Evolutionary conservation across 2,888 invertebrate genomes (phyloP).

Genomic region (Leptodirus hochenwartii): DNA sequence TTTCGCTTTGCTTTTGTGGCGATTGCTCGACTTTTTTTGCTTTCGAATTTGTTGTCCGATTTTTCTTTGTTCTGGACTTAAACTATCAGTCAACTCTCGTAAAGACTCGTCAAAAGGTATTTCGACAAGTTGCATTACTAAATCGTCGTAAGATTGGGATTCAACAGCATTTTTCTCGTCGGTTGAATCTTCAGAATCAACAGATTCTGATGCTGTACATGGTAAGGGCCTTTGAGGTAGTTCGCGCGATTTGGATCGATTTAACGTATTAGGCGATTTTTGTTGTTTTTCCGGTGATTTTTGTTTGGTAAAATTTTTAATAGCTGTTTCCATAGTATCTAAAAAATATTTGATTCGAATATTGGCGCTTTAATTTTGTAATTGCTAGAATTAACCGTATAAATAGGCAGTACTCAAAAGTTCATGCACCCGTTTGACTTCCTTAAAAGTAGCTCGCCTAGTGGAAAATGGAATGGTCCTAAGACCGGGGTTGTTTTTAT

Average conservation of each 20-base stretch:
- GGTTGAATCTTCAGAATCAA: background rate
- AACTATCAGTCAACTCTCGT: constrained; percentile 27
- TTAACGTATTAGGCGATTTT: constrained; percentile 22
- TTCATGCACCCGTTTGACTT: constrained; percentile 56
- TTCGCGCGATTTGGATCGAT: constrained; percentile 42
- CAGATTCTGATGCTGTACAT: constrained; percentile 10
- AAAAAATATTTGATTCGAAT: constrained; percentile 14
- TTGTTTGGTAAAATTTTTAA: constrained; percentile 16
- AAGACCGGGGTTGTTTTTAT: constrained; percentile 40
- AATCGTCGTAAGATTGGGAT: constrained; percentile 22
- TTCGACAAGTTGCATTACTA: constrained; percentile 19
- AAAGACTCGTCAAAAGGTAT: constrained; percentile 28
- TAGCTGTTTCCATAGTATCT: constrained; percentile 33
- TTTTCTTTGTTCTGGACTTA: constrained; percentile 9
- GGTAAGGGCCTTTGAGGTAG: constrained; percentile 35
- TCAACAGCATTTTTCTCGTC: constrained; percentile 17
- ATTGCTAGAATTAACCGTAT: constrained; percentile 34
- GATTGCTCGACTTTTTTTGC: constrained; percentile 3
- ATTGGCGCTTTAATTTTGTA: constrained; percentile 1
- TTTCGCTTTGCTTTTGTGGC: constrained; percentile 11
- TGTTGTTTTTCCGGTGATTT: constrained; percentile 17
- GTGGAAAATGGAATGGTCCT: constrained; percentile 67
- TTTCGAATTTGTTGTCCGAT: background rate
- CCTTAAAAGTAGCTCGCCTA: constrained; percentile 59
- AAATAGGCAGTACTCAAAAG: constrained; percentile 45